A percentile compares a stretch with the other conserved stretches of the same genome.
These are phyloP conservation scores for Ptychodera flava DNA, from an alignment of 35 echinoderm and acorn worm species.

Conservation along the genomic window DNA sequence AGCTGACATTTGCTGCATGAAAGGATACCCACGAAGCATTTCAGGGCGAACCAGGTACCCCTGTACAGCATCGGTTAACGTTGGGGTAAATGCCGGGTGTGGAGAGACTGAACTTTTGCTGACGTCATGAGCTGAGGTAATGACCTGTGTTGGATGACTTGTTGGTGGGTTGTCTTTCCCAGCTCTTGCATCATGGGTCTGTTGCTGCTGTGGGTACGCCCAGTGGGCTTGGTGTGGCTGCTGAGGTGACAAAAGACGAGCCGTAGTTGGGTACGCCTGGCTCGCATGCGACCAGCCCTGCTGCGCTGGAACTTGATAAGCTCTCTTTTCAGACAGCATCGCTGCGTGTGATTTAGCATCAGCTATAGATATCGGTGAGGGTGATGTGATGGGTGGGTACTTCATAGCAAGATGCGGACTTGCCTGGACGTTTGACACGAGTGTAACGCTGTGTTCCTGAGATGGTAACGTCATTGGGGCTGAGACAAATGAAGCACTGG, in stretches of 20 bases:
- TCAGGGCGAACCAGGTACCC: neutral
- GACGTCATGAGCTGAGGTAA: neutral
- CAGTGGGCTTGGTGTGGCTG: constrained; percentile 20
- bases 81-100: neutral
- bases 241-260: constrained; percentile 4
- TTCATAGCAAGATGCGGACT: neutral
- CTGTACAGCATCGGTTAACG: neutral
- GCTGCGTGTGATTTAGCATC: too few relatives aligned
- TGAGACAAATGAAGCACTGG: neutral
- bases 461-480: neutral
- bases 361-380: too few relatives aligned
- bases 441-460: neutral
- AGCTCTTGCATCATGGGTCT: neutral
- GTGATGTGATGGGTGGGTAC: too few relatives aligned
- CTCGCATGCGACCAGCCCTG: too few relatives aligned
- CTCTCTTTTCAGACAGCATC: too few relatives aligned
- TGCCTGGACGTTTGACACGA: neutral
- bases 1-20: neutral
- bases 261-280: neutral
- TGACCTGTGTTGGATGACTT: neutral
- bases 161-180: neutral
- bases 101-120: neutral
- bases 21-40: neutral
- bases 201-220: constrained; percentile 7
- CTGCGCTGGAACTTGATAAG: too few relatives aligned